These are phyloP conservation scores for Scaptomyza pallida DNA, from an alignment of 1,140 invertebrate genomes.

Conservation along the genomic window DNA sequence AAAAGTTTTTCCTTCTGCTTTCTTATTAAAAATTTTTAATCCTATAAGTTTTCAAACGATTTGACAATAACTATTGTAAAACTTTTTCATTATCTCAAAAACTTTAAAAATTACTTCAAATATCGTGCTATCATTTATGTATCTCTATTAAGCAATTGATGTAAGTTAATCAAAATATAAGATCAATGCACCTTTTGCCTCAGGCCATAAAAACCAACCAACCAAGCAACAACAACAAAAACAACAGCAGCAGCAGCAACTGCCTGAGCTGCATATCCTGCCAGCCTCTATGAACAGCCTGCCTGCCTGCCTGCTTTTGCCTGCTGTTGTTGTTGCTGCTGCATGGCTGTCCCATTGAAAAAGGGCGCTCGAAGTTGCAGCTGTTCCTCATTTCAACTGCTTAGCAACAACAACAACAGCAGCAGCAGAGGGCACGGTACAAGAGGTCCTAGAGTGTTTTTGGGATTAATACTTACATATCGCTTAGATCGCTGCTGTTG, in stretches of 20 bases:
- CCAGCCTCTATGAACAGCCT: slow-evolving; percentile 9
- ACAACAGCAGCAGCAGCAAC: slow-evolving; percentile 14
- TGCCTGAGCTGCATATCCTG: slow-evolving; percentile 18
- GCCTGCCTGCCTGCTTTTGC: slow-evolving; percentile 26
- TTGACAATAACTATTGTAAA: slow-evolving; percentile 1
- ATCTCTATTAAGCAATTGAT: neutral
- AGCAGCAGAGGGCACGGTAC: slow-evolving; percentile 16
- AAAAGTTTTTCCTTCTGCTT: no score
- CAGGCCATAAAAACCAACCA: slow-evolving; percentile 20
- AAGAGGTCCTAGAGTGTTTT: slow-evolving; percentile 16
- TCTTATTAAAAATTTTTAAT: no score
- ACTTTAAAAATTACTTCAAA: neutral
- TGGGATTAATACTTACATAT: slow-evolving; percentile 14
- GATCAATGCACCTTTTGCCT: slow-evolving; percentile 62
- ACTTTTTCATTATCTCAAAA: slow-evolving; percentile 6
- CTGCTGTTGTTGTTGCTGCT: slow-evolving; percentile 42
- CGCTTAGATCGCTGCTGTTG: slow-evolving; percentile 4
- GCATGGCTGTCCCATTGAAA: slow-evolving; percentile 57
- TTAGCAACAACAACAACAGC: slow-evolving; percentile 20
- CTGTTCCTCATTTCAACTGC: slow-evolving; percentile 63
- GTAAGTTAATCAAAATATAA: slow-evolving; percentile 36
- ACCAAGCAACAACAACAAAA: slow-evolving; percentile 20
- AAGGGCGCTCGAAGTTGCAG: slow-evolving; percentile 72
- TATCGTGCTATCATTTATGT: neutral
- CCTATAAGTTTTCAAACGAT: neutral